Evolutionary conservation across 2,113 vertebrate species (phyloP), one percentile per base, ranked within the genome.

Genomic region (Neolamprologus ventralis): DNA sequence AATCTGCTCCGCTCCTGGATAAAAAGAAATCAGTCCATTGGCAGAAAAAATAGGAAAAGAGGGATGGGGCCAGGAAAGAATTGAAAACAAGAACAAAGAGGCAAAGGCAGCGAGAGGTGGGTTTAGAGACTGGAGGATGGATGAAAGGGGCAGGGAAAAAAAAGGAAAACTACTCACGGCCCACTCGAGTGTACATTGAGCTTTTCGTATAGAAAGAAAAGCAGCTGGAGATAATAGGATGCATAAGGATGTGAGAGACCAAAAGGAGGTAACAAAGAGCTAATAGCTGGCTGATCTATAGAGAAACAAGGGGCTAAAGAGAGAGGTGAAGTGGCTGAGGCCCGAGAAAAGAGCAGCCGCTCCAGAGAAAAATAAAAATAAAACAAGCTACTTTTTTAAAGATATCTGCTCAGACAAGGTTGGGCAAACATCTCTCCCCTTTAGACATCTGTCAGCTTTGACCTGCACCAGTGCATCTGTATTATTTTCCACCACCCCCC

Each of bases 21-120:
- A 95, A 97, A 97, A 97, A 96, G 95, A 95, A 97, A 97, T 97
- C 96, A 97, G 96, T 95, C 93, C 94, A 96, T 96, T 97, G 96
- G 96, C 95, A 95, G 95, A 92, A 94, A 96, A 96, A 95, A 94
- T 92, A 91, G 93, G 89, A 93, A 95, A 91, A 93, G 93, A 95
- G 91, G 82, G 91, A 89, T 90, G 90, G 88, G 82, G 92, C 84
- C 54, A 17, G 73, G 73, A 68, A 92, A 85, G 88, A 94, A 92
- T 89, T 90, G 93, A 88, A 93, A 95, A 93, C 51, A 93, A 85
- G 94, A 94, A 95, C 95, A 93, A 93, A 95, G 91, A 86, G 73
- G 84, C 14, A 73, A 90, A 88, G 83, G 73, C 60, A 93, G 85
- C n/a, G 28, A 93, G 86, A 84, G 63, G 86, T 90, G 86, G 89